Base-by-base conservation (phyloP, 2,888 invertebrate species). In the Eristalis tenax region DNA sequence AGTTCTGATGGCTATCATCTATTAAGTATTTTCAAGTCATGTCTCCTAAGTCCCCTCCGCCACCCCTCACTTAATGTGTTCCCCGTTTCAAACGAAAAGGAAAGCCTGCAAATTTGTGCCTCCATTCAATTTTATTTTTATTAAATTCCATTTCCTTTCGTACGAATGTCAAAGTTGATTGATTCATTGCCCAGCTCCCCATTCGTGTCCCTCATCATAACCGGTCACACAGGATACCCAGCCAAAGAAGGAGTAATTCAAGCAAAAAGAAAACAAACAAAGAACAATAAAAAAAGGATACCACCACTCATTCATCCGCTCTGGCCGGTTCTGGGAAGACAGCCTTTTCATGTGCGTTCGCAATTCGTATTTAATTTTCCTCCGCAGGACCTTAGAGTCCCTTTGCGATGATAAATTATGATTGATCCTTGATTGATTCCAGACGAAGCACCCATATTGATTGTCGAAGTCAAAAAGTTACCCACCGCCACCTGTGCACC, bases 391-490 rank as follows among this genome's bases (percentile, higher is more conserved):
- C 28, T 76, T 18, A 28, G 23, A 61, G 74, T 78, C 56, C 71
- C 11, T 65, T 86, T 32, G n/a, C 26, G 65, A 76, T 83, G 79
- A 86, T 82, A 78, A 83, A 87, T 83, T 83, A 79, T 87, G 86
- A 87, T 87, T 83, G 86, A 87, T 87, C 75, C 57, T 66, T 50
- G 78, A 87, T 71, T 75, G 75, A 43, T 83, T 79, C 65, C 70
- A 43, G 76, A 71, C 38, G 40, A 50, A 63, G 56, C 23, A 38
- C 61, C 26, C 10, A 61, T 78, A 84, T 84, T 80, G 76, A 85
- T 76, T 66, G 32, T 64, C 32, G 23, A 8, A 79, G 74, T 79
- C 69, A 40, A 73, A 73, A 77, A 73, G 69, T 68, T 71, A 35
- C 57, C 57, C 59, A n/a, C 32, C n/a, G 10, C 63, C 66, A 65